A percentile compares a stretch with the other conserved stretches of the same genome.
Evolutionary conservation across 2,113 vertebrate species (phyloP).

Genomic region (Irena cyanogastra): DNA sequence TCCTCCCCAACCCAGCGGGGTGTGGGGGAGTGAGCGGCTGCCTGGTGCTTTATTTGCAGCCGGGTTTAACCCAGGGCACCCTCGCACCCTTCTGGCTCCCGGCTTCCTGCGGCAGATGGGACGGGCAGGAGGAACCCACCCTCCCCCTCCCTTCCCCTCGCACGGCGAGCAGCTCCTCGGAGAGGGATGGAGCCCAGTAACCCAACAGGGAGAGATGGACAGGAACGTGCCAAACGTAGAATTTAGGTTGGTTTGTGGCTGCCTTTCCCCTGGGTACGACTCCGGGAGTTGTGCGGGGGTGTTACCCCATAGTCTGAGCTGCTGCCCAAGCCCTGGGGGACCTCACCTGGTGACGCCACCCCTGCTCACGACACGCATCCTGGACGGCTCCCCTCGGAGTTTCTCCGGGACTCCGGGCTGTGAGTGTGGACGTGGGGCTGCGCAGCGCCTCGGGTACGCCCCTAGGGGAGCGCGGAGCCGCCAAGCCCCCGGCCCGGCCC

Average conservation of each 20-base stretch:
- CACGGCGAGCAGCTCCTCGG: fast-evolving
- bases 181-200: fast-evolving
- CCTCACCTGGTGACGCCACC: neutral
- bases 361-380: fast-evolving
- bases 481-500: fast-evolving
- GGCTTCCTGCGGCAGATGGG: neutral
- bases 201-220: fast-evolving
- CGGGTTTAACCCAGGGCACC: no score
- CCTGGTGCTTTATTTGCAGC: neutral
- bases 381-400: fast-evolving
- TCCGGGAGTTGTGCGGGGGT: fast-evolving
- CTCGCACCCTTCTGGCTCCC: fast-evolving
- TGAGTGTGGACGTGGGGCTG: fast-evolving
- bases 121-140: neutral
- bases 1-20: neutral
- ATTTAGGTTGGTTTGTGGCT: neutral
- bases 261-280: neutral
- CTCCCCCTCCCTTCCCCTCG: neutral
- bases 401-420: neutral
- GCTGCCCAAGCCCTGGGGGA: fast-evolving
- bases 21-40: neutral
- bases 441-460: fast-evolving
- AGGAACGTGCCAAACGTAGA: fast-evolving
- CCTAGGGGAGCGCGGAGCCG: fast-evolving
- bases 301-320: neutral